phyloP scores from a whole-genome alignment of 2,113 vertebrate genomes.

The Poecilia latipinna region DNA sequence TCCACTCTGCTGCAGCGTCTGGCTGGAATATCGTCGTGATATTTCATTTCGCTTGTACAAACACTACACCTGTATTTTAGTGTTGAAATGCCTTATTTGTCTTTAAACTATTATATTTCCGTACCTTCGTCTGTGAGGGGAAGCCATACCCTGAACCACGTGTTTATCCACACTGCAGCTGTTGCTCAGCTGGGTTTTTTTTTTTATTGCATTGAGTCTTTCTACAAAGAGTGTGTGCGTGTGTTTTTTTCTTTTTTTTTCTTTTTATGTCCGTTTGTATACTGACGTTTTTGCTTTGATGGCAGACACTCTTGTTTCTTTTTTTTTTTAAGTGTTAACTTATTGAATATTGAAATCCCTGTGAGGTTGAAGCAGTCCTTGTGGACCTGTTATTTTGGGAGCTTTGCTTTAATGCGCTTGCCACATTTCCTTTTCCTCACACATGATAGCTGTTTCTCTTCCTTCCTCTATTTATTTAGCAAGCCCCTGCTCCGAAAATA shows the following conservation, averaged over 20 bases:
- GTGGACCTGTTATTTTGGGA: slow-evolving; percentile 37
- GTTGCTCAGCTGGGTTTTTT: slow-evolving; percentile 33
- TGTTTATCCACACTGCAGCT: slow-evolving; percentile 36
- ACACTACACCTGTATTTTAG: slow-evolving; percentile 52
- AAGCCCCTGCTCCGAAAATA: slow-evolving; percentile 53
- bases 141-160: slow-evolving; percentile 27
- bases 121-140: slow-evolving; percentile 40
- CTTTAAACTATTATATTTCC: slow-evolving; percentile 48
- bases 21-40: slow-evolving; percentile 80
- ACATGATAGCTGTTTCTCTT: slow-evolving; percentile 52
- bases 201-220: slow-evolving; percentile 26
- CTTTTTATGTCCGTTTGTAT: slow-evolving; percentile 60
- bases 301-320: slow-evolving; percentile 64
- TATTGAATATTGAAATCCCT: slow-evolving; percentile 72
- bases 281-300: slow-evolving; percentile 65
- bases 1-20: slow-evolving; percentile 85
- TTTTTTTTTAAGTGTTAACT: slow-evolving; percentile 70
- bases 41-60: slow-evolving; percentile 39
- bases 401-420: slow-evolving; percentile 60
- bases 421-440: slow-evolving; percentile 29
- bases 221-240: slow-evolving; percentile 37
- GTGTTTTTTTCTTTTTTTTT: neutral
- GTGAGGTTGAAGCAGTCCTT: slow-evolving; percentile 31
- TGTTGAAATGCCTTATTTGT: slow-evolving; percentile 78
- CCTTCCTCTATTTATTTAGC: slow-evolving; percentile 70